These are phyloP conservation scores for Myocastor coypus DNA, from an alignment of 2,113 vertebrate genomes.

Conservation along the genomic window DNA sequence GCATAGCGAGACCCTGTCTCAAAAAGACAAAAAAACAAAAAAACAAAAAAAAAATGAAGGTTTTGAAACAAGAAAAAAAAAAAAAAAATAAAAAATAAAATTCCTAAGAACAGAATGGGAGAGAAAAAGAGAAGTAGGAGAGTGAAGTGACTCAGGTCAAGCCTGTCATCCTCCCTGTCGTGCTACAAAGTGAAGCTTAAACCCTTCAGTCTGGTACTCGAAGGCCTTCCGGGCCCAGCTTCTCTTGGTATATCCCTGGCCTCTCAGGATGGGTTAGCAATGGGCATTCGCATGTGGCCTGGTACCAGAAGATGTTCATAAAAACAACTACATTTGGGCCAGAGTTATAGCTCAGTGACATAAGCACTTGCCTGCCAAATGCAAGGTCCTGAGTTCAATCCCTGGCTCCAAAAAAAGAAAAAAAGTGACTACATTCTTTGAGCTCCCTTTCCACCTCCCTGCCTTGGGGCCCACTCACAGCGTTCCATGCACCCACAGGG, in stretches of 20 bases:
- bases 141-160: background rate
- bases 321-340: constrained; percentile 17
- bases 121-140: background rate
- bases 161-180: background rate
- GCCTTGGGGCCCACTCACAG: background rate
- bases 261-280: background rate
- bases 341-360: too few species aligned
- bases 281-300: background rate
- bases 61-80: too few species aligned
- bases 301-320: background rate
- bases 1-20: too few species aligned
- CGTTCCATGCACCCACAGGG: background rate
- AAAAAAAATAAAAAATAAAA: too few species aligned
- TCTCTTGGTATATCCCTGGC: background rate
- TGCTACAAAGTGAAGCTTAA: constrained; percentile 6
- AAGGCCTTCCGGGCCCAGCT: background rate
- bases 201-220: background rate
- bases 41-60: too few species aligned
- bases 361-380: too few species aligned
- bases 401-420: too few species aligned
- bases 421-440: constrained; percentile 5
- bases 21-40: too few species aligned
- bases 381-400: too few species aligned
- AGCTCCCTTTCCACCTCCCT: background rate
- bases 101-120: background rate